phyloP scores from a whole-genome alignment of 2,888 invertebrate genomes.

The Timandra comae region DNA sequence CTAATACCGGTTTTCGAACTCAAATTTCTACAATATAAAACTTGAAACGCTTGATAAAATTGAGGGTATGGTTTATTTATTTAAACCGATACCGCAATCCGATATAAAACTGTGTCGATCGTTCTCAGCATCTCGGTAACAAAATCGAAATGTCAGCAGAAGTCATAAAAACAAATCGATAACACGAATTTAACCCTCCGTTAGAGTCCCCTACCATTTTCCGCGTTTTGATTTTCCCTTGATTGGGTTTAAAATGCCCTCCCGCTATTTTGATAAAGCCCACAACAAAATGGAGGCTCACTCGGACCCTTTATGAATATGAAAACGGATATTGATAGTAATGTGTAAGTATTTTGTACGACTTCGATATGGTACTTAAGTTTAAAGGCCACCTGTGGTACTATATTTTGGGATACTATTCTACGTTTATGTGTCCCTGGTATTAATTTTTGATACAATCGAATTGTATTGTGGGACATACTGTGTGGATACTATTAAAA shows the following conservation, averaged over 20 bases:
- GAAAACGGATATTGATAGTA: slow-evolving; percentile 28
- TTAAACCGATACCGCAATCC: too few species aligned
- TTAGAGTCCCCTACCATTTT: slow-evolving; percentile 66
- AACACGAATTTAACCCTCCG: slow-evolving; percentile 70
- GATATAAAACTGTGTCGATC: not conserved
- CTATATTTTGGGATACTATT: too few species aligned
- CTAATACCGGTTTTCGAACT: too few species aligned
- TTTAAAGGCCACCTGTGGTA: too few species aligned
- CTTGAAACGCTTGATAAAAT: too few species aligned
- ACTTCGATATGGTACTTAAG: not conserved
- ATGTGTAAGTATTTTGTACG: slow-evolving; percentile 18
- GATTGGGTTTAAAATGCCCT: slow-evolving; percentile 73
- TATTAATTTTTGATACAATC: too few species aligned
- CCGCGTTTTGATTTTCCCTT: slow-evolving; percentile 74
- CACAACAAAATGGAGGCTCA: slow-evolving; percentile 49
- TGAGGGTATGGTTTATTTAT: too few species aligned
- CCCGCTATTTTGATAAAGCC: slow-evolving; percentile 61
- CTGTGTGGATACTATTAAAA: too few species aligned
- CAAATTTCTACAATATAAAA: too few species aligned
- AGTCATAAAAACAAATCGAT: slow-evolving; percentile 73
- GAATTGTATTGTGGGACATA: too few species aligned
- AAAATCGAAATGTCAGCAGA: slow-evolving; percentile 60
- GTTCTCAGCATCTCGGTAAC: slow-evolving; percentile 26
- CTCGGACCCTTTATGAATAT: slow-evolving; percentile 43
- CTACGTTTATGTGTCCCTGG: too few species aligned